Conservation (phyloP, 2,113 vertebrate genomes). For the Rhinogobius similis region DNA sequence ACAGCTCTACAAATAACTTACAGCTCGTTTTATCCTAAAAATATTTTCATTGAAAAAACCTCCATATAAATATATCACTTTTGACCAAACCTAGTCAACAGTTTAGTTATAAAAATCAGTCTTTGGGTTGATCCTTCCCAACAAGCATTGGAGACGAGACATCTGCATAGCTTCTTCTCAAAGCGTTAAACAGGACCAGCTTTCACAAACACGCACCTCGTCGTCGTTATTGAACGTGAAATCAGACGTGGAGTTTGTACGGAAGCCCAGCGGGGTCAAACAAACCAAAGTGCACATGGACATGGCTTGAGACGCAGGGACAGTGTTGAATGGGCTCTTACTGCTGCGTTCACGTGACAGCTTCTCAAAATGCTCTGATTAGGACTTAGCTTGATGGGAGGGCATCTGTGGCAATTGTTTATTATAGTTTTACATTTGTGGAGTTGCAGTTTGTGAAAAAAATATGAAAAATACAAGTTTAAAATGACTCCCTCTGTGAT, state of each 20-base stretch:
- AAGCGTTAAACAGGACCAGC: slow-evolving; percentile 29
- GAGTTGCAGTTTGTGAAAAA: too few relatives aligned
- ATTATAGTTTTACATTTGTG: too few relatives aligned
- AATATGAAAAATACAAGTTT: too few relatives aligned
- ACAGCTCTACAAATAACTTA: slow-evolving; percentile 20
- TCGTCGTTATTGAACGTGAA: slow-evolving; percentile 27
- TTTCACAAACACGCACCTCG: slow-evolving; percentile 24
- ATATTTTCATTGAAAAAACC: slow-evolving; percentile 69
- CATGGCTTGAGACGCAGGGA: slow-evolving; percentile 16
- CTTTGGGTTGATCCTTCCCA: slow-evolving; percentile 79
- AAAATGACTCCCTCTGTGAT: too few relatives aligned
- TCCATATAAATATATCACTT: slow-evolving; percentile 78
- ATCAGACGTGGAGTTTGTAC: slow-evolving; percentile 24
- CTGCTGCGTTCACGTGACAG: too few relatives aligned
- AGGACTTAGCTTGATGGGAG: too few relatives aligned
- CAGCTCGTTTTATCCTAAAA: slow-evolving; percentile 68
- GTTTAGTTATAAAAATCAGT: slow-evolving; percentile 68
- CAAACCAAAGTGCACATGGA: slow-evolving; percentile 61
- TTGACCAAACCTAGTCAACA: slow-evolving; percentile 62
- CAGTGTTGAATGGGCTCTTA: too few relatives aligned
- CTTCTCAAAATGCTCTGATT: too few relatives aligned
- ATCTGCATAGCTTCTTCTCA: slow-evolving; percentile 77
- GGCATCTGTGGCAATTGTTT: too few relatives aligned
- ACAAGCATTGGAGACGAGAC: slow-evolving; percentile 69
- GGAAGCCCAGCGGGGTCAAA: slow-evolving; percentile 59